Evolutionary conservation across 2,797 vertebrate species (phyloP), one percentile per base, ranked within the genome.

Genomic region (Sternotherus odoratus): DNA sequence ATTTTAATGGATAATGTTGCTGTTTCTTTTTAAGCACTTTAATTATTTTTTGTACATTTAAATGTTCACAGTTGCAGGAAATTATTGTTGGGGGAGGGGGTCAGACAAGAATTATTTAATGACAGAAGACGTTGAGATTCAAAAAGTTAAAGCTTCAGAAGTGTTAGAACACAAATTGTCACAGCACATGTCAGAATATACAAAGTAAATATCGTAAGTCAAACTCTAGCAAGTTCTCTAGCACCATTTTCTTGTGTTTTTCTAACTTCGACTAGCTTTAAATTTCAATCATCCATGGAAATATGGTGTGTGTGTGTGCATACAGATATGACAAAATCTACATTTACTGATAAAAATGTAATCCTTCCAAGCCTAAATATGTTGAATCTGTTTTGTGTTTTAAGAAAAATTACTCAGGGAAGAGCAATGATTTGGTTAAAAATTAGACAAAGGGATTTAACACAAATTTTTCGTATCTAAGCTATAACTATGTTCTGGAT

Each of bases 351-450:
- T 53, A 79, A 49, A 79, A 60, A 79, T 79, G 33, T 78, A 91
- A 72, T 88, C 51, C 91, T 89, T 66, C 19, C 63, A 66, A 36
- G 63, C 63, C 63, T 94, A 82, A 92, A 49, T 92, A 79, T 94
- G 66, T 21, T 84, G 95, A 97, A 97, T 77, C 69, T 87, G 92
- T 97, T 93, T 92, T 86, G 81, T 95, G 74, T 96, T 97, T 97
- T 93, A 43, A 83, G 95, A 97, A 95, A 85, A 83, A 84, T 51
- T 1, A 89, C 95, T 97, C 96, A 95, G 94, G 93, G 93, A 95
- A 87, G 51, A 46, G 39, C 57, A 93, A 84, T 80, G 80, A 60
- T 80, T 89, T 92, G 86, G 49, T 82, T 91, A 90, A 94, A 79
- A 23, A 51, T 80, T 48, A 75, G 51, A 79, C 50, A 87, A 8